Evolutionary conservation across 2,888 invertebrate species (phyloP).

Genomic region (Drosophila putrida): DNA sequence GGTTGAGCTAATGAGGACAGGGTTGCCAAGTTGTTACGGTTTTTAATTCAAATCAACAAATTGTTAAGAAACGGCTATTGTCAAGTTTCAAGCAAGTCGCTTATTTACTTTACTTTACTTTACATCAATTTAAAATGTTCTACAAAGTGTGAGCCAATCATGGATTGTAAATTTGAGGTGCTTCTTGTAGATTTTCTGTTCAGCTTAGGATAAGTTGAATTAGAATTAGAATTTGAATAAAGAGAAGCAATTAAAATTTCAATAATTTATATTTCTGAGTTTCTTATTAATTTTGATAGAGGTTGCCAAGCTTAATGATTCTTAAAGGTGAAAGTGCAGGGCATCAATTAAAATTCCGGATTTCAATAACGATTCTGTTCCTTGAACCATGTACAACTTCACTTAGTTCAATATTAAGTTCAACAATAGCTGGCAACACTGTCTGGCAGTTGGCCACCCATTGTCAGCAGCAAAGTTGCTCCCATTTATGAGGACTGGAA

Average conservation of each 20-base stretch:
- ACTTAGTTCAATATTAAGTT: background rate
- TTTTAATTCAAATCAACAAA: background rate
- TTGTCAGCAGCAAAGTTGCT: slow-evolving; percentile 52
- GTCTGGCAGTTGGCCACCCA: slow-evolving; percentile 16
- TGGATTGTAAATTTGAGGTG: too few relatives aligned
- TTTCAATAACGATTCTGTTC: background rate
- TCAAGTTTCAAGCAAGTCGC: too few relatives aligned
- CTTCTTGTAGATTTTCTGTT: too few relatives aligned
- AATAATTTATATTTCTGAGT: too few relatives aligned
- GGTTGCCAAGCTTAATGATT: background rate
- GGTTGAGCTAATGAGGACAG: slow-evolving; percentile 8
- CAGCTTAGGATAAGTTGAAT: too few relatives aligned
- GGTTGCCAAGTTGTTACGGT: background rate
- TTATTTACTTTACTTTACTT: too few relatives aligned
- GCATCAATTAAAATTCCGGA: background rate
- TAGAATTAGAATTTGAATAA: too few relatives aligned
- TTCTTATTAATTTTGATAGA: background rate
- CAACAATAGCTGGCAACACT: slow-evolving; percentile 7
- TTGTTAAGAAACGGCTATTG: too few relatives aligned
- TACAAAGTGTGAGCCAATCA: too few relatives aligned
- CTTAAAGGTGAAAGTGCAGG: accelerated
- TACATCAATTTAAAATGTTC: too few relatives aligned
- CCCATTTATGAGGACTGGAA: slow-evolving; percentile 72
- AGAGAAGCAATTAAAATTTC: background rate
- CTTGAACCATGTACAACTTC: background rate